phyloP scores from a whole-genome alignment of 2,888 invertebrate species.

The Ophion obscuratus region DNA sequence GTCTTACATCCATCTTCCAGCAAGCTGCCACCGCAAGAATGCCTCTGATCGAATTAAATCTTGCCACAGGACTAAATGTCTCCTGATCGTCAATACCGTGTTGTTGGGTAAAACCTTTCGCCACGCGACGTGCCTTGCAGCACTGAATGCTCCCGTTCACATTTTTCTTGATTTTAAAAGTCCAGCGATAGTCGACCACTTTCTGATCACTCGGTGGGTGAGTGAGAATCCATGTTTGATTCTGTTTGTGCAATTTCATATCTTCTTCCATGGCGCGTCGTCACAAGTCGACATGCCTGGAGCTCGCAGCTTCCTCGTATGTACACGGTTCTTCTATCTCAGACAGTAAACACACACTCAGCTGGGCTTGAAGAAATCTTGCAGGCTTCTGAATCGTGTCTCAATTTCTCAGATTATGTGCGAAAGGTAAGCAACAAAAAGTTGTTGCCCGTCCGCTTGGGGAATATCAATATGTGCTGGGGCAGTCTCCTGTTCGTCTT shows the following conservation, averaged over 20 bases:
- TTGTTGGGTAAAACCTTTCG: constrained; percentile 59
- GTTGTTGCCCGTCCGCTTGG: background rate
- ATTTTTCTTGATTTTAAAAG: constrained; percentile 68
- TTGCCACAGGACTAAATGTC: constrained; percentile 75
- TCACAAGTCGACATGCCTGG: constrained; percentile 10
- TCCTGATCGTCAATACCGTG: constrained; percentile 74
- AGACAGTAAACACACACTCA: constrained; percentile 2
- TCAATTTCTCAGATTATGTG: constrained; percentile 35
- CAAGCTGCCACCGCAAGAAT: constrained; percentile 13
- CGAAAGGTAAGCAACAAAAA: constrained; percentile 12
- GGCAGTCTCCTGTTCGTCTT: constrained; percentile 14
- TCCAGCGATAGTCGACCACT: constrained; percentile 66
- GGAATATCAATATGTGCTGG: background rate
- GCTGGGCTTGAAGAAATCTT: constrained; percentile 46
- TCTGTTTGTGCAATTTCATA: constrained; percentile 45
- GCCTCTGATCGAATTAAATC: constrained; percentile 70
- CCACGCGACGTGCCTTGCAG: constrained; percentile 73
- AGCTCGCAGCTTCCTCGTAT: constrained; percentile 35
- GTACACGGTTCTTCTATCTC: constrained; percentile 37
- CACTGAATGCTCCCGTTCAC: background rate
- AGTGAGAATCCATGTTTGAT: constrained; percentile 52
- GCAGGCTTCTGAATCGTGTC: constrained; percentile 24
- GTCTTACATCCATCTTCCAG: constrained; percentile 15
- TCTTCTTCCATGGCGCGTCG: constrained; percentile 47
- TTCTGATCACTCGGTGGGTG: constrained; percentile 33